A percentile compares a stretch with the other conserved stretches of the same genome.
Conservation (phyloP, 2,797 vertebrate species). For the Rhinoraja longicauda region DNA sequence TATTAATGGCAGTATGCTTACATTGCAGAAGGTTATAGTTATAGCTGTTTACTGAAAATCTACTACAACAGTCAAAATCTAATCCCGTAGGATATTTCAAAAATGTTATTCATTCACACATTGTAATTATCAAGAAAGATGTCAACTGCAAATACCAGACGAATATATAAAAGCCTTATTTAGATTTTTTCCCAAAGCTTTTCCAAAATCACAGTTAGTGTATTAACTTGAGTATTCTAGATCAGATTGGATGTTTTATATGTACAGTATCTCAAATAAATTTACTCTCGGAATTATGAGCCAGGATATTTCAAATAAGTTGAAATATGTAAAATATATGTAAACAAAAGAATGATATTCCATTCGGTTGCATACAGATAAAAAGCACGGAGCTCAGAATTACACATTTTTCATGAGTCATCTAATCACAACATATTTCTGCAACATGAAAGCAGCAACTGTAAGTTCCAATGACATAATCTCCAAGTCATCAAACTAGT, state of each 20-base stretch:
- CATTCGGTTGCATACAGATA: neutral
- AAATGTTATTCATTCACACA: conserved; percentile 33
- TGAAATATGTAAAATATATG: neutral
- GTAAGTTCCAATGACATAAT: neutral
- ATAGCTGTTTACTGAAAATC: conserved; percentile 36
- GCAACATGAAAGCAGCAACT: neutral
- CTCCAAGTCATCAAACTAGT: neutral
- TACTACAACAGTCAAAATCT: conserved; percentile 29
- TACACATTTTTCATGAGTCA: neutral
- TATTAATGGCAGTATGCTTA: conserved; percentile 35
- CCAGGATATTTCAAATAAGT: neutral
- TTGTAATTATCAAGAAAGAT: conserved; percentile 24
- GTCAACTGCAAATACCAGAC: neutral
- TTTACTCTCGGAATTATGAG: neutral
- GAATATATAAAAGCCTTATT: neutral
- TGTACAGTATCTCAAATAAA: neutral
- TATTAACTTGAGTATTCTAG: neutral
- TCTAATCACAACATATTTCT: neutral
- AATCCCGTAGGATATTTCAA: conserved; percentile 26
- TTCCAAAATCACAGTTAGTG: neutral
- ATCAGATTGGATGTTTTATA: neutral
- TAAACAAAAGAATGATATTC: neutral
- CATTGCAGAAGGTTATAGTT: conserved; percentile 32
- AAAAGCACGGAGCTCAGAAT: neutral
- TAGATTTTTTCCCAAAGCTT: neutral